Percentiles rank a stretch among this genome's conserved stretches.
phyloP scores from a whole-genome alignment of 2,113 vertebrate species.

The Dicrurus megarhynchus region DNA sequence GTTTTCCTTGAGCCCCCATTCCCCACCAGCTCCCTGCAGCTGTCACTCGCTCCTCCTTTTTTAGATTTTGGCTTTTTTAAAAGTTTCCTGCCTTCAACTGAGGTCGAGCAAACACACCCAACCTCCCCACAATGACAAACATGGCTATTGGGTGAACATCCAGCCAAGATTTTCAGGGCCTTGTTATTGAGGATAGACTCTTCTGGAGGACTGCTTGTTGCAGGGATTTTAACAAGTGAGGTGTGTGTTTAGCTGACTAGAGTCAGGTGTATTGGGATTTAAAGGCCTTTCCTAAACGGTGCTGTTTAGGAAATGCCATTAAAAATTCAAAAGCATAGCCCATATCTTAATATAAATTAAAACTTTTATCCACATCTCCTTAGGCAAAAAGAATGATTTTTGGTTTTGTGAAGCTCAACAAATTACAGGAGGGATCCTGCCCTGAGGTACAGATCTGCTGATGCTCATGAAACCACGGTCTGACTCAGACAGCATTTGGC shows the following conservation, averaged over 20 bases:
- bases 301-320: neutral
- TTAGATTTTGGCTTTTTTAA: neutral
- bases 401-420: neutral
- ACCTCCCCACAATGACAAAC: rapidly evolving
- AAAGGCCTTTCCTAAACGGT: neutral
- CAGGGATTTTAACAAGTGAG: neutral
- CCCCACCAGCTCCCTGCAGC: neutral
- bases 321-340: neutral
- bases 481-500: constrained; percentile 12
- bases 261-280: neutral
- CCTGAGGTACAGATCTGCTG: neutral
- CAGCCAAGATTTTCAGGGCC: neutral
- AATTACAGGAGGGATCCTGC: constrained; percentile 9
- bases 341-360: neutral
- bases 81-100: neutral
- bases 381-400: neutral
- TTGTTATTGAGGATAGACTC: neutral
- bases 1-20: neutral
- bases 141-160: neutral
- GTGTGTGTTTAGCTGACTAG: neutral
- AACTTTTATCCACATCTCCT: neutral
- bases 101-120: neutral
- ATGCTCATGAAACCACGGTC: neutral
- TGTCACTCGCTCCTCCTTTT: neutral
- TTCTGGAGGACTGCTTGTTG: neutral